Conservation (phyloP, 2,797 vertebrate species). For the Oreonectes daqikongensis region DNA sequence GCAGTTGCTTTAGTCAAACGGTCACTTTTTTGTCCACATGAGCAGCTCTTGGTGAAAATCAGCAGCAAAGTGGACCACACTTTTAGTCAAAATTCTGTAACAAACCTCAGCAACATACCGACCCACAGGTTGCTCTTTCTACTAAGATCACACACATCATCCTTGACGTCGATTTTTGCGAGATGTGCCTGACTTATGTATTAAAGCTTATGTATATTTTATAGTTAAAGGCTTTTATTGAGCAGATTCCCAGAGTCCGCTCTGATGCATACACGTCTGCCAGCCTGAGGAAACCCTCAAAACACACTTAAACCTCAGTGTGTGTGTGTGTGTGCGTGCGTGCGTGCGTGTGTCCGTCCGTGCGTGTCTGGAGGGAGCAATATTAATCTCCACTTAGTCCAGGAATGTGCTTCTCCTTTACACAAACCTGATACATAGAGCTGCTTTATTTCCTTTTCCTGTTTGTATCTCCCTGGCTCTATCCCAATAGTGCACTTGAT, state of each 20-base stretch:
- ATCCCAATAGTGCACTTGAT: not conserved
- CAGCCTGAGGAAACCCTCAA: not conserved
- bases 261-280: not conserved
- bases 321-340: too few relatives aligned
- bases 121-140: not conserved
- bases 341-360: too few relatives aligned
- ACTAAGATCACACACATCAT: not conserved
- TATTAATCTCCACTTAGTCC: not conserved
- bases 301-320: not conserved
- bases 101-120: not conserved
- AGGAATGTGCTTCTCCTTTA: not conserved
- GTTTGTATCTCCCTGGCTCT: not conserved
- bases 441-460: not conserved
- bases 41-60: too few relatives aligned
- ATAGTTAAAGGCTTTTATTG: slow-evolving; percentile 32
- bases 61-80: not conserved
- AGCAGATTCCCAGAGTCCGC: not conserved
- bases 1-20: too few relatives aligned
- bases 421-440: slow-evolving; percentile 3
- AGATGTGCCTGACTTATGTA: slow-evolving; percentile 37
- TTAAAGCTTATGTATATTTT: slow-evolving; percentile 43
- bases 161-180: slow-evolving; percentile 9
- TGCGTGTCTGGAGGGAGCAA: not conserved
- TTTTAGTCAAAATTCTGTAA: too few relatives aligned
- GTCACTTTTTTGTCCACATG: too few relatives aligned